A percentile compares a stretch with the other conserved stretches of the same genome.
Conservation (phyloP, 2,888 invertebrate species). For the Arctia plantaginis region DNA sequence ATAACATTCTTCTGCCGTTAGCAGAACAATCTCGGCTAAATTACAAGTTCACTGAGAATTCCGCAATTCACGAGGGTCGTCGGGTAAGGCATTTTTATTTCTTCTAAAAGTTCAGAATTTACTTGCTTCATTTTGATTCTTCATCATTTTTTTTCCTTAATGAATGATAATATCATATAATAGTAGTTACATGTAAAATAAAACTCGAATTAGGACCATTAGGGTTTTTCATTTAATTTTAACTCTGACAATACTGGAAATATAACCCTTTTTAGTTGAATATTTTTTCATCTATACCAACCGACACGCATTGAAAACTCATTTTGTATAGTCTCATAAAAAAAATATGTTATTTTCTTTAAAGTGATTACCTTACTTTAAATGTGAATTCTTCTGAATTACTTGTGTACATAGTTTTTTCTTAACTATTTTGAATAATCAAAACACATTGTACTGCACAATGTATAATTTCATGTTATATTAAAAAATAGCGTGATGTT, state of each 20-base stretch:
- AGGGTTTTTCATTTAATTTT: neutral
- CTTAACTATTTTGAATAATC: too few relatives aligned
- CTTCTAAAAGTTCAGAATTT: constrained; percentile 17
- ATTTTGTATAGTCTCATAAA: too few relatives aligned
- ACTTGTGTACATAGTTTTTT: too few relatives aligned
- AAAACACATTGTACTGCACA: too few relatives aligned
- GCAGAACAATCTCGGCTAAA: constrained; percentile 77
- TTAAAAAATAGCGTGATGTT: neutral
- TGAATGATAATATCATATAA: neutral
- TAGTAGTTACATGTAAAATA: neutral
- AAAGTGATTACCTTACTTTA: too few relatives aligned
- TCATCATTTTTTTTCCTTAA: neutral
- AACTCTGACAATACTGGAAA: too few relatives aligned
- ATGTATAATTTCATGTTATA: too few relatives aligned
- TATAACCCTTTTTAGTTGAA: too few relatives aligned
- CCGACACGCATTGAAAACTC: too few relatives aligned
- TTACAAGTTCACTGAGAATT: constrained; percentile 69
- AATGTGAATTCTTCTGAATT: too few relatives aligned
- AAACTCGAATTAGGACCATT: neutral
- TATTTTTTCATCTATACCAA: too few relatives aligned
- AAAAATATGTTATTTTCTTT: too few relatives aligned
- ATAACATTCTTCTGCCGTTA: constrained; percentile 77
- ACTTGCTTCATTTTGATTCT: neutral
- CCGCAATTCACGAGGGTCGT: constrained; percentile 51
- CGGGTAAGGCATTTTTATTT: constrained; percentile 38